Evolutionary conservation across 2,113 vertebrate genomes (phyloP).

Genomic region (Callopanchax toddi): DNA sequence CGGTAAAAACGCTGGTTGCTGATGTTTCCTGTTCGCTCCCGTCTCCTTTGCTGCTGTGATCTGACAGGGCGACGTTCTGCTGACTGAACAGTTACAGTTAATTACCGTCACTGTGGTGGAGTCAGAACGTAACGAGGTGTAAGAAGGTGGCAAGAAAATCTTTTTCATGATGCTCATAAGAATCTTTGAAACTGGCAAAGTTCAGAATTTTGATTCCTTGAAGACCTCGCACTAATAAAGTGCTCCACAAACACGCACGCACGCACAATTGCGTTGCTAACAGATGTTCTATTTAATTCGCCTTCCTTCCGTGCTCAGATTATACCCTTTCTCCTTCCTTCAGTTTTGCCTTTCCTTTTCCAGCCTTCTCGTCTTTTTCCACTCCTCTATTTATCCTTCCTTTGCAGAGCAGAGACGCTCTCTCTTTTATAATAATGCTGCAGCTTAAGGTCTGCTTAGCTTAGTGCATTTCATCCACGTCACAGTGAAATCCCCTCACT

Average conservation of each 20-base stretch:
- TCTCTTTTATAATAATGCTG: conserved; percentile 1
- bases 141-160: conserved; percentile 8
- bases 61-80: conserved; percentile 9
- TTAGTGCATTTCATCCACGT: conserved; percentile 15
- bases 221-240: not conserved
- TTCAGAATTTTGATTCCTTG: not conserved
- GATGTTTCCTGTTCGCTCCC: not conserved
- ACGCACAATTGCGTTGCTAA: not conserved
- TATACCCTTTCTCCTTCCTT: not conserved
- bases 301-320: not conserved
- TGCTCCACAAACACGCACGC: not conserved
- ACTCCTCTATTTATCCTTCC: not conserved
- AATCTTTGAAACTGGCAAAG: not conserved
- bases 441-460: conserved; percentile 19
- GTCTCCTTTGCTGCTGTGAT: not conserved
- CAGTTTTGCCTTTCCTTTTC: not conserved
- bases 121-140: not conserved
- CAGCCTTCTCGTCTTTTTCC: not conserved
- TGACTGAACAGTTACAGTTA: conserved; percentile 9
- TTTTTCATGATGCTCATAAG: not conserved
- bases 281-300: conserved; percentile 14
- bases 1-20: conserved; percentile 9
- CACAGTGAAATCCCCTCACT: conserved; percentile 13
- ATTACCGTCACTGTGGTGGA: conserved; percentile 4
- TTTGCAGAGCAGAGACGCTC: not conserved